A percentile compares a stretch with the other conserved stretches of the same genome.
Evolutionary conservation across 1,140 invertebrate genomes (phyloP).

Genomic region (Drosophila kurseongensis): DNA sequence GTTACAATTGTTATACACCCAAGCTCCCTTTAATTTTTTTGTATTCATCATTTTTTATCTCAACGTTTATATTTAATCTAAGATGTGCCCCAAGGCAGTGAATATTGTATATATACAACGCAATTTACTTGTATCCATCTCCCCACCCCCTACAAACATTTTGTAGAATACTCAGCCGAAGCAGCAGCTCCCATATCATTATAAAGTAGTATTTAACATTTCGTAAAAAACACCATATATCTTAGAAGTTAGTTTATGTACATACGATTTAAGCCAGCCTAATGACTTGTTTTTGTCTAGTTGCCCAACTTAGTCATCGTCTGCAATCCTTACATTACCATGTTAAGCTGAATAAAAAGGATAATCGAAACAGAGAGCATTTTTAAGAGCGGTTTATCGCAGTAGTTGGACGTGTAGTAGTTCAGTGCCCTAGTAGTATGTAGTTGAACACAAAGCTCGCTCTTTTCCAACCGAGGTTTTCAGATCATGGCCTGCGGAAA

Average conservation of each 20-base stretch:
- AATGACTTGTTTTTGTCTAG: constrained; percentile 34
- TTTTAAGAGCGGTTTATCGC: constrained; percentile 17
- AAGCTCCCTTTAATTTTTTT: constrained; percentile 10
- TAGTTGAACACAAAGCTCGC: constrained; percentile 17
- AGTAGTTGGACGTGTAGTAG: constrained; percentile 44
- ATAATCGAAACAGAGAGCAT: constrained; percentile 9
- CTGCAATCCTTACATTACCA: constrained; percentile 12
- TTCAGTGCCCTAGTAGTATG: constrained; percentile 53
- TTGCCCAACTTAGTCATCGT: constrained; percentile 15
- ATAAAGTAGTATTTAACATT: constrained; percentile 16
- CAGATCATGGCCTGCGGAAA: neutral
- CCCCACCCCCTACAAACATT: constrained; percentile 9
- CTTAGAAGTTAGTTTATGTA: constrained; percentile 37
- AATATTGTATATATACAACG: constrained; percentile 27
- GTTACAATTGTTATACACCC: constrained; percentile 23
- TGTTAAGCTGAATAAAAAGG: neutral
- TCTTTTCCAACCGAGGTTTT: neutral
- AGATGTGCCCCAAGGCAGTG: constrained; percentile 10
- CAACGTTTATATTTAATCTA: constrained; percentile 31
- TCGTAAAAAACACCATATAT: constrained; percentile 22
- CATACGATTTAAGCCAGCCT: constrained; percentile 36
- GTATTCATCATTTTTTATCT: constrained; percentile 7
- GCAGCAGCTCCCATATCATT: constrained; percentile 34
- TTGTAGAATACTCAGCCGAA: constrained; percentile 41
- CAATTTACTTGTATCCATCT: constrained; percentile 14